Percentiles rank a stretch among this genome's conserved stretches.
Evolutionary conservation across 2,113 vertebrate genomes (phyloP).

Genomic region (Pandion haliaetus): DNA sequence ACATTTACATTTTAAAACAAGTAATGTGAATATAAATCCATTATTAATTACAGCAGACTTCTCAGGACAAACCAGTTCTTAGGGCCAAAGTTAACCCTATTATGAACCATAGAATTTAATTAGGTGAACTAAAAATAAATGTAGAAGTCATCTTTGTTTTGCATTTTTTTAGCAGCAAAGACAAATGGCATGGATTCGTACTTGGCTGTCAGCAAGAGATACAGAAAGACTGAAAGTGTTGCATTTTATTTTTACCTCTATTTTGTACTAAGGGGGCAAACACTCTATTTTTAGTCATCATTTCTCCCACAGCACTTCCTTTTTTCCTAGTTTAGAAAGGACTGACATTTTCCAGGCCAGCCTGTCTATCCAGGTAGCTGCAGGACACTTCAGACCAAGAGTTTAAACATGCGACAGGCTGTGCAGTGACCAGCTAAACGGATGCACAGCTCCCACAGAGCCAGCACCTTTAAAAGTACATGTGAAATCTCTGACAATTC

Average conservation of each 20-base stretch:
- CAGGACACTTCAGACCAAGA: background rate
- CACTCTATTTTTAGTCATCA: background rate
- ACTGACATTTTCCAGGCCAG: background rate
- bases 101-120: background rate
- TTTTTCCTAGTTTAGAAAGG: background rate
- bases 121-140: background rate
- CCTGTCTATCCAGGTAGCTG: background rate
- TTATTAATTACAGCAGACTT: background rate
- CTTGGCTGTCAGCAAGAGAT: background rate
- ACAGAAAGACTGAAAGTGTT: background rate
- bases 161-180: background rate
- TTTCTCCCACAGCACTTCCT: background rate
- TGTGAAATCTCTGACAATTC: background rate
- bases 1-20: background rate
- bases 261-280: background rate
- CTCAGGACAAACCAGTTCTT: background rate
- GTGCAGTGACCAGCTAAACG: background rate
- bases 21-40: background rate
- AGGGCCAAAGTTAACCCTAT: background rate
- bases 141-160: background rate
- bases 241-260: background rate
- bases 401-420: background rate
- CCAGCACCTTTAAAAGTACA: background rate
- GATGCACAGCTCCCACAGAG: background rate
- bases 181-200: background rate